Conservation (phyloP, 2,113 vertebrate genomes). For the Platichthys flesus region DNA sequence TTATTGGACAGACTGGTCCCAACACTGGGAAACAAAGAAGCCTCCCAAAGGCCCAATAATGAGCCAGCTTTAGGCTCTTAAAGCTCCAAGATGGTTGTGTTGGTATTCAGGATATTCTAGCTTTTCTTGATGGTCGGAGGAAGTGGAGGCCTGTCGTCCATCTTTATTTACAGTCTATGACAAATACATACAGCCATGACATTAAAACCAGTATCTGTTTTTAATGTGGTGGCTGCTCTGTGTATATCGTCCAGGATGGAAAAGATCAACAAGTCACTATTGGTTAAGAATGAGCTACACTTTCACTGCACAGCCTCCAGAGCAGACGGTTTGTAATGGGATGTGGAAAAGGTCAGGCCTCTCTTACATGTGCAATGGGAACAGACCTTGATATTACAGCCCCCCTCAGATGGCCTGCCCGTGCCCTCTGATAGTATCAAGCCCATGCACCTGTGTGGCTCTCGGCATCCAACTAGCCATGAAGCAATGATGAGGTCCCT, state of each 20-base stretch:
- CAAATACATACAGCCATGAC: not conserved
- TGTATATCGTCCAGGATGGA: not conserved
- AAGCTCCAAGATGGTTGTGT: no score
- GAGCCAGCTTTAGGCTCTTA: no score
- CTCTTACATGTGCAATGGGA: constrained; percentile 30
- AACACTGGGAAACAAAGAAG: no score
- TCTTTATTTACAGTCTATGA: not conserved
- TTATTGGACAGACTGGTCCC: no score
- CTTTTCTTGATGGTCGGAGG: no score
- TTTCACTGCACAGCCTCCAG: not conserved
- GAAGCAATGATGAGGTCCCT: constrained; percentile 67
- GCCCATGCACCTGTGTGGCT: constrained; percentile 17
- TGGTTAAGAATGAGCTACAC: constrained; percentile 23
- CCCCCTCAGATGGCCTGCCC: constrained; percentile 13
- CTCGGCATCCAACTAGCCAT: constrained; percentile 33
- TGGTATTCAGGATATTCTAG: not conserved
- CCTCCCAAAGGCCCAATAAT: no score
- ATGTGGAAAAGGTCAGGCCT: constrained; percentile 50
- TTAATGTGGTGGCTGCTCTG: not conserved
- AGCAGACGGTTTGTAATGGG: constrained; percentile 13
- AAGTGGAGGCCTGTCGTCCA: not conserved
- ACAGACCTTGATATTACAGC: constrained; percentile 17
- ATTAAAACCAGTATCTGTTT: not conserved
- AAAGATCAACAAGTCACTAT: constrained; percentile 14
- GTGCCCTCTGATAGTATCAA: constrained; percentile 31